Conservation (phyloP, 2,797 vertebrate species). For the Triplophysa bombifrons region DNA sequence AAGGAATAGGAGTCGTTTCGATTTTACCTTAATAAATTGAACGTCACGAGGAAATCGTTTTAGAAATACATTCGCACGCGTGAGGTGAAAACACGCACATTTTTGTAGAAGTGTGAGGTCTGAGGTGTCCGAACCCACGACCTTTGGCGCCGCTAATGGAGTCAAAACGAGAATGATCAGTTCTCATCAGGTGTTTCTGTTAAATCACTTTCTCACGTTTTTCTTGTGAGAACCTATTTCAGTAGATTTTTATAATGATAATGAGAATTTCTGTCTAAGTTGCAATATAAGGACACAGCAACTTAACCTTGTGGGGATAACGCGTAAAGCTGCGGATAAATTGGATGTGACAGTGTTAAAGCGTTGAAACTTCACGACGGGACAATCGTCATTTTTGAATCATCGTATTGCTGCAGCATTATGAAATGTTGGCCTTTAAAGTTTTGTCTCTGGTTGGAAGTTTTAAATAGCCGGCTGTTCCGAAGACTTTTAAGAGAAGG, state of each 20-base stretch:
- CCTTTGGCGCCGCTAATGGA: no score
- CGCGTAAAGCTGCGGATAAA: constrained; percentile 54
- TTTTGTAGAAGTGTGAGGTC: no score
- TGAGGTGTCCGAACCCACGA: no score
- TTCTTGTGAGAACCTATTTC: no score
- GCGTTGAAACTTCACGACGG: constrained; percentile 42
- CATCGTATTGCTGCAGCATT: constrained; percentile 46
- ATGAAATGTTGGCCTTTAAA: constrained; percentile 55
- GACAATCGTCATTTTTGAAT: constrained; percentile 38
- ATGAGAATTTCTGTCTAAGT: background rate
- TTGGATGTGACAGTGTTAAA: constrained; percentile 56
- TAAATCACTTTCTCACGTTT: no score
- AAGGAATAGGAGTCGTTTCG: background rate
- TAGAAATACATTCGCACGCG: no score
- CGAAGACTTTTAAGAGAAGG: constrained; percentile 65
- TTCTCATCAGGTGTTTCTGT: no score
- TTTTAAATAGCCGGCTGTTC: constrained; percentile 69
- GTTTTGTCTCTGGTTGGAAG: constrained; percentile 53
- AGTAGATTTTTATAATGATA: no score
- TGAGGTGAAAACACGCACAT: no score
- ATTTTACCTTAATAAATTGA: no score
- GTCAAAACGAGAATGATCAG: no score
- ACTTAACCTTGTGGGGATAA: constrained; percentile 61
- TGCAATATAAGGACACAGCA: constrained; percentile 35
- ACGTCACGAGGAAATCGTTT: no score